Evolutionary conservation across 2,797 vertebrate species (phyloP).

Genomic region (Paramormyrops hopkinsi): DNA sequence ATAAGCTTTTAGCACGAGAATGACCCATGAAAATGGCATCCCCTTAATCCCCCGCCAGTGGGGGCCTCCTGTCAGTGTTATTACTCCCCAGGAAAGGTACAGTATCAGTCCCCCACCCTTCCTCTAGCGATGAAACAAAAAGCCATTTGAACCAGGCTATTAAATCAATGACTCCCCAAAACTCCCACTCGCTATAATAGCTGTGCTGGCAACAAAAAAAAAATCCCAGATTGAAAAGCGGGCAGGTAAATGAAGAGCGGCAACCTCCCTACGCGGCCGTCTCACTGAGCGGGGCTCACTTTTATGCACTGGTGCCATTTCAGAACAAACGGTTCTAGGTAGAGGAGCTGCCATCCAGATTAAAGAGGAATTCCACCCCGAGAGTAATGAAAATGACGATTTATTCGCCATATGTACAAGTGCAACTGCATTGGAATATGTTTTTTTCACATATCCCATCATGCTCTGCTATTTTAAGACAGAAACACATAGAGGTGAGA

Average conservation of each 20-base stretch:
- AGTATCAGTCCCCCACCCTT: not conserved
- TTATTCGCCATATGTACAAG: not conserved
- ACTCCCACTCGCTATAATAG: not conserved
- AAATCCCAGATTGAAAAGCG: not conserved
- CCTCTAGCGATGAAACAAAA: not conserved
- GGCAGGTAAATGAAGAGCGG: conserved; percentile 20
- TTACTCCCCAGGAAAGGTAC: not conserved
- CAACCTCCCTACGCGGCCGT: not conserved
- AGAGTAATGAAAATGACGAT: not conserved
- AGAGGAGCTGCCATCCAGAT: not conserved
- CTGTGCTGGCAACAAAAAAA: not conserved
- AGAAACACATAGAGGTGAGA: not conserved
- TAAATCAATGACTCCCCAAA: conserved; percentile 21
- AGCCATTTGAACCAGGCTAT: conserved; percentile 12
- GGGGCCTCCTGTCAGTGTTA: not conserved
- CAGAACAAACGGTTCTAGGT: not conserved
- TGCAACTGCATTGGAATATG: not conserved
- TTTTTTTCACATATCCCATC: not conserved
- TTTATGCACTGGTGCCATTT: not conserved
- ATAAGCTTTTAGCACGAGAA: conserved; percentile 9
- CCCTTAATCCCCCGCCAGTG: not conserved
- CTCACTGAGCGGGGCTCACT: conserved; percentile 19
- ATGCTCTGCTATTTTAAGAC: not conserved
- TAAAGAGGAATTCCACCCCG: not conserved
- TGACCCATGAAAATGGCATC: not conserved